Base-by-base conservation (phyloP, 2,113 vertebrate genomes). In the Recurvirostra avosetta region DNA sequence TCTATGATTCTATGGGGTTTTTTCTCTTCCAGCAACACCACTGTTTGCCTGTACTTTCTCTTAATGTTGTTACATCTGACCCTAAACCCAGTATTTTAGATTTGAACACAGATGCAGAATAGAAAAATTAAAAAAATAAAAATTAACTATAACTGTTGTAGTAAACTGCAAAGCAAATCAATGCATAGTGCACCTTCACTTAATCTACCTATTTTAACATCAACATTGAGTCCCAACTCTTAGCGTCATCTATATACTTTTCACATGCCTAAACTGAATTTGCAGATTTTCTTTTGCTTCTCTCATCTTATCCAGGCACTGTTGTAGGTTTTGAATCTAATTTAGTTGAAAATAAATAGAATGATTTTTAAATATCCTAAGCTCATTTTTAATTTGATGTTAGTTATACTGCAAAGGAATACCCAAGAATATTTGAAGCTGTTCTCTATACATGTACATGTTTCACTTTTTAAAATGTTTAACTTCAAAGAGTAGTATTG, bases 271-370 rank as follows among this genome's bases (percentile, higher is more conserved):
- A 52, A 81, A 52, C 36, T 95, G 53, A 66, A 49, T 43, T 52
- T 96, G 43, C 29, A 94, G 71, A 29, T 79, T 79, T 82, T 73
- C 19, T 78, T 96, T 97, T 75, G 2, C 34, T 92, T 92, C 32
- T 67, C 55, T 96, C 59, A 97, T 56, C 30, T 95, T 96, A 87
- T 59, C 30, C 30, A 93, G 79, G 43, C 26, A 88, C 47, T 50
- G 59, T 19, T 94, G 74, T 21, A 96, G 43, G 12, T 94, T 87
- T 80, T 18, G 61, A 80, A 85, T 90, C 26, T 90, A 77, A 74
- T 79, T 96, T 38, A 88, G 27, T 58, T 96, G 75, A 89, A 96
- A 92, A 56, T 15, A 79, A 95, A 90, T 47, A 47, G n/a, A 72
- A 5, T 47, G 12, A 70, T 74, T 92, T 87, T 90, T 22, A 93